Conservation (phyloP, 2,888 invertebrate genomes). For the Drosophila emarginata region DNA sequence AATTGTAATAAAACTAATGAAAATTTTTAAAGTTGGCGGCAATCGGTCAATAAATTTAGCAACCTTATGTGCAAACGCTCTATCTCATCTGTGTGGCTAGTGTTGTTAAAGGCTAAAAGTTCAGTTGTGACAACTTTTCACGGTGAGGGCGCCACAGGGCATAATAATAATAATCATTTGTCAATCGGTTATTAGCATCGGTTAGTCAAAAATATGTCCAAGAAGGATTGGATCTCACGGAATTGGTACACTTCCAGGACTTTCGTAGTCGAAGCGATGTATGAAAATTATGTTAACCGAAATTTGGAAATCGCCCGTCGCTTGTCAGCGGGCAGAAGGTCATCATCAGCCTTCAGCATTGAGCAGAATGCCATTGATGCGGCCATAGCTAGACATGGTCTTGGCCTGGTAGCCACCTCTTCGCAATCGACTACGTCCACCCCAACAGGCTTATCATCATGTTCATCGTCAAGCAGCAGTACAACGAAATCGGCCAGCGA, state of each 20-base stretch:
- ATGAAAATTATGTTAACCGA: constrained; percentile 52
- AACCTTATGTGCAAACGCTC: no score
- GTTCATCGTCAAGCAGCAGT: not conserved
- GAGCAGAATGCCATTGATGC: constrained; percentile 56
- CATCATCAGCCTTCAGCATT: constrained; percentile 32
- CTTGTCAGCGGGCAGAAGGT: constrained; percentile 1
- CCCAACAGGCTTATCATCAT: not conserved
- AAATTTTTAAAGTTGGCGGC: no score
- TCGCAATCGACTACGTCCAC: not conserved
- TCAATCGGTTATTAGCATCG: no score
- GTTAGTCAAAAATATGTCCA: constrained; percentile 46
- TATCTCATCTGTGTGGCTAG: no score
- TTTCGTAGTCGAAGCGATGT: constrained; percentile 45
- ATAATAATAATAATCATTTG: no score
- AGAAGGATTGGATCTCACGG: constrained; percentile 44
- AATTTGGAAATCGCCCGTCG: constrained; percentile 55
- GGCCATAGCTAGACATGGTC: constrained; percentile 51
- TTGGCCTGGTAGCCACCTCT: constrained; percentile 1
- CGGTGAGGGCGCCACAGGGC: not conserved
- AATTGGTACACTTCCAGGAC: constrained; percentile 41
- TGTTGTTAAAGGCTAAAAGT: no score
- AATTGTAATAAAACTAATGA: no score
- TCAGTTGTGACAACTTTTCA: not conserved
- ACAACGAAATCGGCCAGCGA: constrained; percentile 13
- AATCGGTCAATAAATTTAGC: no score